Base-by-base conservation (phyloP, 1,140 invertebrate genomes). In the Drosophila willistoni region DNA sequence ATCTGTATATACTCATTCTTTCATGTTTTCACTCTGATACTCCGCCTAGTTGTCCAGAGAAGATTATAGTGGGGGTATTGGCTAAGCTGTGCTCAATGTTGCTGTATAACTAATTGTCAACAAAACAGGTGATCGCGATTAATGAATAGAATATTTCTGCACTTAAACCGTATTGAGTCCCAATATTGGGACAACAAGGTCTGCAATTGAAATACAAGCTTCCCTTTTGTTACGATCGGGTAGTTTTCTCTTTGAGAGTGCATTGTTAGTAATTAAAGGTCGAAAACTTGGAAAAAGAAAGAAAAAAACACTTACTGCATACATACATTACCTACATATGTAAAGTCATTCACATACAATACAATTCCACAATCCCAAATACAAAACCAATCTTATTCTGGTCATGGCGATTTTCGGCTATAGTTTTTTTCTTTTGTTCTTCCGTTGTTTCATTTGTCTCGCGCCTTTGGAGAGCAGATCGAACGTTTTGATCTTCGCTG, bases 401-500 rank as follows among this genome's bases (percentile, higher is more conserved):
- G 51, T 65, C 33, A 19, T 12, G 17, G 64, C 51, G 57, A 60
- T 39, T 60, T 22, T 51, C 44, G 44, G 44, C 17, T 51, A 51
- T 51, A 51, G 44, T 51, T 51, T 56, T 17, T 33, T 19, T 10
- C 29, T 29, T 44, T 77, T 77, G 59, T 77, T 77, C 54, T 77
- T 60, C 17, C 9, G 44, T 36, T 39, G 44, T 65, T 55, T 62
- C 36, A 25, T 39, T 34, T 62, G 36, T 42, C 60, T 36, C 22
- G 29, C 33, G 62, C 47, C 54, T 67, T 64, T 70, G 57, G 55
- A 57, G 56, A 57, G 56, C 25, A 74, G 67, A 74, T 68, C 39
- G 68, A 78, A 78, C 44, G 66, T 65, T 72, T 67, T 73, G 68
- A 78, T 78, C 63, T 68, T 59, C 25, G 25, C 7, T 60, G 42